A percentile compares a stretch with the other conserved stretches of the same genome.
These are phyloP conservation scores for Gadopsis bispinosus DNA, from an alignment of 2,797 vertebrate species.

Conservation along the genomic window DNA sequence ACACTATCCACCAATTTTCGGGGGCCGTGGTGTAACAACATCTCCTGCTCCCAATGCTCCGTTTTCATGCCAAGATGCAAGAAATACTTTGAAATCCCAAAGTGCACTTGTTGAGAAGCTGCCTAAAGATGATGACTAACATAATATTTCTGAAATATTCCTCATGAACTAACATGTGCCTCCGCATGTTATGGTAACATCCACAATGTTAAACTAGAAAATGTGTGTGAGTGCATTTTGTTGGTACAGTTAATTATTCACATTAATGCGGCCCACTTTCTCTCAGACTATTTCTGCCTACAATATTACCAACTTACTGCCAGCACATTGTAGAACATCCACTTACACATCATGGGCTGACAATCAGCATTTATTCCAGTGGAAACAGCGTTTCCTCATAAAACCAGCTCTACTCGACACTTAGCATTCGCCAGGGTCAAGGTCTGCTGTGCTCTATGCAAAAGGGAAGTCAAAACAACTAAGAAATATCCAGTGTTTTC, in stretches of 20 bases:
- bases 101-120: neutral
- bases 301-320: neutral
- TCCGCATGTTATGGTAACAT: neutral
- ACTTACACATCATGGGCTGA: neutral
- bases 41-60: too few species aligned
- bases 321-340: neutral
- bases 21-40: too few species aligned
- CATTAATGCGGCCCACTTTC: neutral
- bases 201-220: neutral
- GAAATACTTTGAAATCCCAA: neutral
- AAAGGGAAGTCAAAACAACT: neutral
- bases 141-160: neutral
- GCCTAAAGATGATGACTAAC: neutral
- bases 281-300: neutral
- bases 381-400: neutral
- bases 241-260: too few species aligned
- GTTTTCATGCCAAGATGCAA: too few species aligned
- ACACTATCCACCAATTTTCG: neutral
- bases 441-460: neutral
- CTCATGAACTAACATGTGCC: neutral
- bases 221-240: neutral
- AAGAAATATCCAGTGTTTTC: neutral
- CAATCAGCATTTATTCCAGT: accelerated
- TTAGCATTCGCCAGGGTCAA: neutral
- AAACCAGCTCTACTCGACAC: neutral